phyloP scores from a whole-genome alignment of 2,113 vertebrate species.

The Cyprinodon brontotheroides region DNA sequence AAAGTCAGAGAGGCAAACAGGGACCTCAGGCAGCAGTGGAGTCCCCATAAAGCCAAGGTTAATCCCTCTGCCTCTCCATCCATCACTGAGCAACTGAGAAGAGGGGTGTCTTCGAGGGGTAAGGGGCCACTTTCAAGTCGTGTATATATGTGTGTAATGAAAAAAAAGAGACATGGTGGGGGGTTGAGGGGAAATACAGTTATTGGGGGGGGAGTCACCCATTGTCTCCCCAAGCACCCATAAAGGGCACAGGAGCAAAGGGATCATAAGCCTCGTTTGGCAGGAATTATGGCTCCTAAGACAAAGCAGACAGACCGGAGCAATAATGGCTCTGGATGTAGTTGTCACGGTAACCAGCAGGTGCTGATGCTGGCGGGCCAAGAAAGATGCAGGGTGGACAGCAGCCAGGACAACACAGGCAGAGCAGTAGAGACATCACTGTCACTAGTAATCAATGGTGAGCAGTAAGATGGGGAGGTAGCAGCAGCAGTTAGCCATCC shows the following conservation, averaged over 20 bases:
- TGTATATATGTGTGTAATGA: constrained; percentile 55
- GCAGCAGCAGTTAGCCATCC: constrained; percentile 4
- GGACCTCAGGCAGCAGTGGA: constrained; percentile 59
- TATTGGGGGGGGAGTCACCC: constrained; percentile 53
- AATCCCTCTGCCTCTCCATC: constrained; percentile 74
- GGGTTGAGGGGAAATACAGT: constrained; percentile 57
- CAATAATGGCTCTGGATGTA: constrained; percentile 35
- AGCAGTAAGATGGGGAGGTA: constrained; percentile 7
- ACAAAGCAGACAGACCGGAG: constrained; percentile 31
- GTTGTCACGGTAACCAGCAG: constrained; percentile 56
- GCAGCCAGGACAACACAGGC: constrained; percentile 44
- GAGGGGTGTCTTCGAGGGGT: constrained; percentile 15
- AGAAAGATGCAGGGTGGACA: constrained; percentile 27
- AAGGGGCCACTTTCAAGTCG: constrained; percentile 64
- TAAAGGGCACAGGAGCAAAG: constrained; percentile 78
- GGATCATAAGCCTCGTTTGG: constrained; percentile 75
- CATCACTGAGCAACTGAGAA: constrained; percentile 69
- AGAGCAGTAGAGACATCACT: constrained; percentile 59
- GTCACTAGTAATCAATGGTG: constrained; percentile 56
- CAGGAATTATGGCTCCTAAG: constrained; percentile 68
- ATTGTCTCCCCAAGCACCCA: constrained; percentile 83
- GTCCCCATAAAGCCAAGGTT: constrained; percentile 82
- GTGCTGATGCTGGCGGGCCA: constrained; percentile 30
- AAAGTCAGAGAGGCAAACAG: constrained; percentile 51
- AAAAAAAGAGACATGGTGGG: constrained; percentile 14